Percentiles rank a stretch among this genome's conserved stretches.
Evolutionary conservation across 2,113 vertebrate species (phyloP).

Genomic region (Pangasianodon gigas): DNA sequence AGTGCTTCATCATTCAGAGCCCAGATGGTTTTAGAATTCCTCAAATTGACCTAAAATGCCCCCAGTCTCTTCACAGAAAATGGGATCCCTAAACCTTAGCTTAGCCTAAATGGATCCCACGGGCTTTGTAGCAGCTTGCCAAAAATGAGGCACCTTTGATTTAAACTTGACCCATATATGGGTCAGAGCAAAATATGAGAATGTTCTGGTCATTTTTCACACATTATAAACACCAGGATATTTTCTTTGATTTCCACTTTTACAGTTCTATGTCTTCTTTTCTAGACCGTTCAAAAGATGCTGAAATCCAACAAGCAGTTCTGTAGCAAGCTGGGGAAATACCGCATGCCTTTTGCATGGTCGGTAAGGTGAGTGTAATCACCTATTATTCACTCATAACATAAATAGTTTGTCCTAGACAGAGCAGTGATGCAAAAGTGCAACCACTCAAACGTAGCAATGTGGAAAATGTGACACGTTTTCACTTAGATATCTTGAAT

Average conservation of each 20-base stretch:
- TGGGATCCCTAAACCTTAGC: constrained; percentile 52
- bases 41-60: constrained; percentile 53
- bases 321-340: constrained; percentile 93
- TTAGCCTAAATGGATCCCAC: constrained; percentile 57
- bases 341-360: constrained; percentile 99
- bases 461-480: too few relatives aligned
- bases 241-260: not conserved
- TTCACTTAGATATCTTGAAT: not conserved
- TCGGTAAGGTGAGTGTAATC: constrained; percentile 83
- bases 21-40: constrained; percentile 58
- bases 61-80: constrained; percentile 34
- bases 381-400: not conserved
- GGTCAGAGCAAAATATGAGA: constrained; percentile 26
- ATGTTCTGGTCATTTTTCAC: not conserved
- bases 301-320: constrained; percentile 94
- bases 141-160: constrained; percentile 50
- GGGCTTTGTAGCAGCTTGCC: constrained; percentile 57
- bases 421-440: not conserved
- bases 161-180: constrained; percentile 41
- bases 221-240: not conserved
- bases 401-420: not conserved
- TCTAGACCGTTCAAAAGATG: constrained; percentile 90
- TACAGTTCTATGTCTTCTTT: constrained; percentile 16
- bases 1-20: constrained; percentile 51
- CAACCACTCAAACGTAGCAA: not conserved